Percentiles rank a stretch among this genome's conserved stretches.
phyloP scores from a whole-genome alignment of 2,113 vertebrate species.

The Plecturocebus donacophilus region DNA sequence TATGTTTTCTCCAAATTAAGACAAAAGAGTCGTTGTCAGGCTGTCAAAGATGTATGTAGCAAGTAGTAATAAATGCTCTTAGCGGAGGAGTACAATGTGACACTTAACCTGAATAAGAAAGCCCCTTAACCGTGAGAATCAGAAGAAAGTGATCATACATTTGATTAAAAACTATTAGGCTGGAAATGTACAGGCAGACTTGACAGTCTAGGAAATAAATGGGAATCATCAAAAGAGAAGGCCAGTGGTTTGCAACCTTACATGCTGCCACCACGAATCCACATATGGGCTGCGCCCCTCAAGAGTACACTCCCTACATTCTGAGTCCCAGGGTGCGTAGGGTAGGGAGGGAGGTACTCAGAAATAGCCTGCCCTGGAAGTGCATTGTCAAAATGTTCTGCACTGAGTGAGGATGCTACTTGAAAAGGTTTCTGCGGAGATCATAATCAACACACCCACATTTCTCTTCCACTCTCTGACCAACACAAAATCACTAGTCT shows the following conservation, averaged over 20 bases:
- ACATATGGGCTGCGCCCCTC: neutral
- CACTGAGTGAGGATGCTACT: neutral
- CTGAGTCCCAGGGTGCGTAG: neutral
- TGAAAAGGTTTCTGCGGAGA: neutral
- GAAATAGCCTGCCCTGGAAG: neutral
- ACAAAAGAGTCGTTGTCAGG: neutral
- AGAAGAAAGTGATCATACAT: neutral
- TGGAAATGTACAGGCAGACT: neutral
- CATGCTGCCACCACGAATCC: too few species aligned
- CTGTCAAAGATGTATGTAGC: neutral
- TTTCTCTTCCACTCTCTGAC: neutral
- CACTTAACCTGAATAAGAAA: neutral
- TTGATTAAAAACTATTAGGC: neutral
- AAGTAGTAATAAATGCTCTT: neutral
- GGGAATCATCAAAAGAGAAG: neutral
- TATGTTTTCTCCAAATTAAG: neutral
- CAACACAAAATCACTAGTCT: neutral
- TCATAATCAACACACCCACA: accelerated
- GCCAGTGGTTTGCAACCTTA: neutral
- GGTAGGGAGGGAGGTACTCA: neutral
- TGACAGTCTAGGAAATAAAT: neutral
- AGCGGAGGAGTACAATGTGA: neutral
- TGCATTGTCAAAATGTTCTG: neutral
- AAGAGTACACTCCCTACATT: accelerated
- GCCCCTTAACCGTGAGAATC: neutral